Evolutionary conservation across 2,113 vertebrate species (phyloP), one percentile per base, ranked within the genome.

Genomic region (Climacteris rufus): DNA sequence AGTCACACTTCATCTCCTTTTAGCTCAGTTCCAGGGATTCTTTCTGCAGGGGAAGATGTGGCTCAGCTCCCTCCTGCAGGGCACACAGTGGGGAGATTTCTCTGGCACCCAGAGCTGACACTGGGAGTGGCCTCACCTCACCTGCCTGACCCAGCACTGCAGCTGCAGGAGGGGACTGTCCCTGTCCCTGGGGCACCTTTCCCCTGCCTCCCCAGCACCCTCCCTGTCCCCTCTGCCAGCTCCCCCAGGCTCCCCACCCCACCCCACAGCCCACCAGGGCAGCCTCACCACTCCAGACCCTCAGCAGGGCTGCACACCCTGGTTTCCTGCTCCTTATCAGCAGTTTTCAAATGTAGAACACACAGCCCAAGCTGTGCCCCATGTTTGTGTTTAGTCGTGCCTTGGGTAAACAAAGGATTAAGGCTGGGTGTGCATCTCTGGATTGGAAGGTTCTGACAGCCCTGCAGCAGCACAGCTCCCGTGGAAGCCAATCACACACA

Each of bases 371-470:
- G 82, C 83, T 54, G 76, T 66, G 87, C 79, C 61, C 85, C 42
- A 2, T 31, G 83, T 31, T 57, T 90, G 75, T 76, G 68, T 20
- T 78, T 88, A 90, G 90, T 49, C 78, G 81, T 94, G 92, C 94
- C 84, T 52, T 54, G 60, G 94, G 86, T 91, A 97, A 97, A 97
- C 80, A 80, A 20, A 90, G 91, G 94, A 74, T 85, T 75, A 89
- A n/a, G 44, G 37, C 93, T 31, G 52, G 15, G 37, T 25, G 54
- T 56, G 50, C 82, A 64, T 30, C 81, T 49, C 50, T 33, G 82
- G 89, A 12, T 52, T 3, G 24, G 68, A 96, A 88, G 70, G 54
- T 40, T 93, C 17, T 50, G 87, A 21, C 65, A 75, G 93, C 92
- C 63, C 23, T 54, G 64, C 60, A 39, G 88, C 72, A 47, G 74